Conservation (phyloP, 2,797 vertebrate species). For the Rhinogobio ventralis region DNA sequence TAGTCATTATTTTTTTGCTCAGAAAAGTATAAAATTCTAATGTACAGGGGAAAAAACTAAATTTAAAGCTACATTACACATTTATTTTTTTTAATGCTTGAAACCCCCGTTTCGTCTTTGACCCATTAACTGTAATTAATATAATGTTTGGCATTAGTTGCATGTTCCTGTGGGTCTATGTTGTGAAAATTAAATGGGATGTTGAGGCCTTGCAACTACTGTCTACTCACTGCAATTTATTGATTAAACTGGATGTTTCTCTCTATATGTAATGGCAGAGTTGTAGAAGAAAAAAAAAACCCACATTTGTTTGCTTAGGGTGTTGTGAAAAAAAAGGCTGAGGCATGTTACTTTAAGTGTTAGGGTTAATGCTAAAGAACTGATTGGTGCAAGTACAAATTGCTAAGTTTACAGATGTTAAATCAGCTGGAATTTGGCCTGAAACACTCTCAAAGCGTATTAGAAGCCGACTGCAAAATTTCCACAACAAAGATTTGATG, state of each 20-base stretch:
- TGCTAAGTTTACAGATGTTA: background rate
- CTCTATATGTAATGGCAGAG: background rate
- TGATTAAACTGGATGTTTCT: slow-evolving; percentile 26
- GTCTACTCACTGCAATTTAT: slow-evolving; percentile 20
- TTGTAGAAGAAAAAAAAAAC: background rate
- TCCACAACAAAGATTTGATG: slow-evolving; percentile 13
- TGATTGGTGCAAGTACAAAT: background rate
- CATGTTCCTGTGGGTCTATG: background rate
- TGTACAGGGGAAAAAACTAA: too few species aligned
- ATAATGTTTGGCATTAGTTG: slow-evolving; percentile 15
- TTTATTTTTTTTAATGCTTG: background rate
- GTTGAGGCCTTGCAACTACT: slow-evolving; percentile 15
- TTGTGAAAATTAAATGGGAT: background rate
- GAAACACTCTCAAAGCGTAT: background rate
- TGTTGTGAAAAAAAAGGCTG: background rate
- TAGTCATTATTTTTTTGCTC: too few species aligned
- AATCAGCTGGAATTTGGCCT: background rate
- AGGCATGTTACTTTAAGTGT: background rate
- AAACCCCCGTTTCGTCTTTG: too few species aligned
- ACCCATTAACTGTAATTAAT: slow-evolving; percentile 20
- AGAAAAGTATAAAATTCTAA: too few species aligned
- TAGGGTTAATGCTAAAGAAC: background rate
- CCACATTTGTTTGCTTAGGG: background rate
- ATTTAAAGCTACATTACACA: too few species aligned
- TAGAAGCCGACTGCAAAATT: slow-evolving; percentile 10